Base-by-base conservation (phyloP, 2,888 invertebrate genomes). In the Scaptomyza tumidula region DNA sequence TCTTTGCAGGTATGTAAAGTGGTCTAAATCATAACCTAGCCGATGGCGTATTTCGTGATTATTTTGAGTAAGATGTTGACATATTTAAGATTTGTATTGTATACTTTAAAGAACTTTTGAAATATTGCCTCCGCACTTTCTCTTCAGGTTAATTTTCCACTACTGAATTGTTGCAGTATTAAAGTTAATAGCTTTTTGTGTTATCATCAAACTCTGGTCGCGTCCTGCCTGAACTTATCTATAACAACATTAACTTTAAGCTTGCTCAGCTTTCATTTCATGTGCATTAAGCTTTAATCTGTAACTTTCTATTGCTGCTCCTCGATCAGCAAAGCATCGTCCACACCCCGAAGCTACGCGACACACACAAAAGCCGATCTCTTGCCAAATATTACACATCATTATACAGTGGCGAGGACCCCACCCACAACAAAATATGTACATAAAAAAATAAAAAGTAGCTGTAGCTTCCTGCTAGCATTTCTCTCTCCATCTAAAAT, bases 271-370 rank as follows among this genome's bases (percentile, higher is more conserved):
- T 80, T 85, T 85, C 67, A 63, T 73, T 74, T 73, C 69, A 64
- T 49, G 61, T 78, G 78, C 79, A 84, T 81, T 81, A 72, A 55
- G 82, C 60, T 62, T 62, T 74, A 74, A 81, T 75, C 66, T 71
- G 43, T 55, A 70, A 87, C 81, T 82, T 82, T 82, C 81, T 85
- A 82, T 87, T 85, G 75, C 87, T 58, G 46, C 56, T 66, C 44
- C 63, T 71, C 76, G 66, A 16, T 41, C 16, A 16, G 41, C n/a
- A n/a, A 11, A 41, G 16, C 75, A 43, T 53, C 69, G 60, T 29
- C 43, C 48, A 62, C 58, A 57, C 67, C 56, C 71, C 58, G 39
- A 58, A 60, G 29, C 60, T 60, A 45, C 29, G 55, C 49, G 45
- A 61, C 62, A 45, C 24, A 66, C 56, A 52, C 37, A 35, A 33